Evolutionary conservation across 2,797 vertebrate genomes (phyloP).

Genomic region (Cyclura pinguis): DNA sequence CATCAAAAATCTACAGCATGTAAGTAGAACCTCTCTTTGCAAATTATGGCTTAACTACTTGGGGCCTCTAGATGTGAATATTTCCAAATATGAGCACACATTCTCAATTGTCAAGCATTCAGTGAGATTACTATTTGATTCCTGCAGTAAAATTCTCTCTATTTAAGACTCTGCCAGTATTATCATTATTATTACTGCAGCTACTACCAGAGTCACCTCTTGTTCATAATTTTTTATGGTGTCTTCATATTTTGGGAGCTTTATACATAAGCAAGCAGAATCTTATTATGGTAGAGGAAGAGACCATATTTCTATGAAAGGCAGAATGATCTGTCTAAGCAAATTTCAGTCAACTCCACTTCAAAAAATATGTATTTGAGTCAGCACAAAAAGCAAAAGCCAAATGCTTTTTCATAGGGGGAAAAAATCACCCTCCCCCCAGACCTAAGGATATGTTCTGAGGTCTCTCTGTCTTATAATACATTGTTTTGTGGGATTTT

Average conservation of each 20-base stretch:
- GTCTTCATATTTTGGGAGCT: constrained; percentile 1
- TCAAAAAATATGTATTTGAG: background rate
- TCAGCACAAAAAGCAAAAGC: background rate
- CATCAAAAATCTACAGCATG: constrained; percentile 8
- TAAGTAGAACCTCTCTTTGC: constrained; percentile 30
- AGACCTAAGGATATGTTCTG: background rate
- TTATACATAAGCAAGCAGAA: constrained; percentile 3
- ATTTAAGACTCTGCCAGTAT: background rate
- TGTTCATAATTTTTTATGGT: background rate
- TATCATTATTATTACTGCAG: background rate
- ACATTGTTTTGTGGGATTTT: background rate
- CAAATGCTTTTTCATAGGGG: background rate
- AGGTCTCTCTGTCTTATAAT: background rate
- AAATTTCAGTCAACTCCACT: background rate
- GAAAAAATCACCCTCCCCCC: background rate
- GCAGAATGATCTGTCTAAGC: background rate
- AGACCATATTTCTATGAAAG: background rate
- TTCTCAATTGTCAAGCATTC: accelerated
- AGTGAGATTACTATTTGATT: background rate
- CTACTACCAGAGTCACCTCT: background rate
- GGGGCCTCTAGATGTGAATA: background rate
- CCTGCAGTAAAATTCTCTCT: background rate
- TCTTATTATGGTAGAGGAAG: background rate
- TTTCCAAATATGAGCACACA: background rate
- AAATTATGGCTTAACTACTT: constrained; percentile 32